These are phyloP conservation scores for Ophraella communa DNA, from an alignment of 2,888 invertebrate genomes.

Conservation along the genomic window DNA sequence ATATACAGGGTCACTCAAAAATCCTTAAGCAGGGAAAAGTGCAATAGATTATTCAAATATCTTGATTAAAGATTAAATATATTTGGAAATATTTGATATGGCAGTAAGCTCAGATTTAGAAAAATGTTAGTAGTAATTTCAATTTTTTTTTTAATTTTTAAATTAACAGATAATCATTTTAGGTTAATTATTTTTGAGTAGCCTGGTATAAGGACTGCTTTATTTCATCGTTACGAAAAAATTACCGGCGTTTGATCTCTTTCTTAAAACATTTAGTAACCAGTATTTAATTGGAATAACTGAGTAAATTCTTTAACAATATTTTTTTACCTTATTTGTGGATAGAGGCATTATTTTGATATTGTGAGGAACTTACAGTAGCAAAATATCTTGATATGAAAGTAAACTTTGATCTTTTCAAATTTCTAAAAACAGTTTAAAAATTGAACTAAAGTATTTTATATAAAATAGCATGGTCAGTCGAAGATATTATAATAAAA, in stretches of 20 bases:
- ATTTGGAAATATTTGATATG: background rate
- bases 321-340: no score
- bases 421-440: no score
- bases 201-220: constrained; percentile 36
- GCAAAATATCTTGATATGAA: no score
- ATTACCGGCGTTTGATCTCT: constrained; percentile 32
- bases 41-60: constrained; percentile 8
- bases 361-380: no score
- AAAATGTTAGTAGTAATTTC: background rate
- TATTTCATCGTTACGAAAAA: constrained; percentile 50
- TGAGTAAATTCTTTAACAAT: background rate
- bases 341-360: no score
- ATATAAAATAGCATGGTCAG: no score
- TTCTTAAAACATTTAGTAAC: constrained; percentile 2
- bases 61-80: background rate
- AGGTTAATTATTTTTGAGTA: constrained; percentile 25
- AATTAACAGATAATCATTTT: background rate
- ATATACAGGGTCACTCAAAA: constrained; percentile 34
- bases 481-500: no score
- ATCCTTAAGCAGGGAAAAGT: constrained; percentile 5
- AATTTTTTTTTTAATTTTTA: background rate
- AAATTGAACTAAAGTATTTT: no score
- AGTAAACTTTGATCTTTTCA: no score
- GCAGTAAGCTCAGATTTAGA: background rate
- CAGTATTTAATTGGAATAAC: background rate